A percentile compares a stretch with the other conserved stretches of the same genome.
These are phyloP conservation scores for Sinodicranocentrus sp. DNA, from an alignment of 2,888 invertebrate species.

Conservation along the genomic window DNA sequence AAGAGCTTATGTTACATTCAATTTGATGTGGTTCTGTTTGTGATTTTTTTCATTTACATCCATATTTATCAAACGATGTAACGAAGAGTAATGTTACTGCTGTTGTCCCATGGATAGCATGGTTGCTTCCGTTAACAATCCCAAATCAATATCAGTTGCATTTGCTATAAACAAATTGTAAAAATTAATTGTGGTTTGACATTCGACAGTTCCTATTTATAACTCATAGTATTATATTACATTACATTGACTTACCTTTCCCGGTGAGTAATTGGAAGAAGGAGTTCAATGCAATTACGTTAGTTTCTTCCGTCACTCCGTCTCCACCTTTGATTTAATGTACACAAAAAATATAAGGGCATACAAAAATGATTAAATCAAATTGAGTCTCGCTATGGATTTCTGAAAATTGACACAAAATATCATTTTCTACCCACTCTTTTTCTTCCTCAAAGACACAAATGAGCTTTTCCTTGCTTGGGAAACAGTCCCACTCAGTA, in stretches of 20 bases:
- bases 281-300: conserved; percentile 88
- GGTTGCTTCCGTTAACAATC: conserved; percentile 90
- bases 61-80: no score
- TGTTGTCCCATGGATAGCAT: conserved; percentile 82
- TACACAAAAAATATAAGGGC: background rate
- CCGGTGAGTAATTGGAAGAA: conserved; percentile 91
- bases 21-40: no score
- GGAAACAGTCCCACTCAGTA: conserved; percentile 86
- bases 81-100: no score
- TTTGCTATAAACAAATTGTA: conserved; percentile 82
- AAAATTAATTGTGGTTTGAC: background rate
- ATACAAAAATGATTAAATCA: no score
- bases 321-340: conserved; percentile 26
- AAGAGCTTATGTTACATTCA: no score
- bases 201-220: background rate
- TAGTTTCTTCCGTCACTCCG: conserved; percentile 79
- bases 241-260: conserved; percentile 80
- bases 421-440: conserved; percentile 57
- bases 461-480: conserved; percentile 75
- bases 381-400: no score
- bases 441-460: conserved; percentile 72
- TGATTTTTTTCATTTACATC: no score
- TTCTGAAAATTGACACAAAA: no score
- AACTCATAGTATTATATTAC: no score
- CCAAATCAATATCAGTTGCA: conserved; percentile 90